These are phyloP conservation scores for Astyanax mexicanus DNA, from an alignment of 2,797 vertebrate genomes.

Conservation along the genomic window DNA sequence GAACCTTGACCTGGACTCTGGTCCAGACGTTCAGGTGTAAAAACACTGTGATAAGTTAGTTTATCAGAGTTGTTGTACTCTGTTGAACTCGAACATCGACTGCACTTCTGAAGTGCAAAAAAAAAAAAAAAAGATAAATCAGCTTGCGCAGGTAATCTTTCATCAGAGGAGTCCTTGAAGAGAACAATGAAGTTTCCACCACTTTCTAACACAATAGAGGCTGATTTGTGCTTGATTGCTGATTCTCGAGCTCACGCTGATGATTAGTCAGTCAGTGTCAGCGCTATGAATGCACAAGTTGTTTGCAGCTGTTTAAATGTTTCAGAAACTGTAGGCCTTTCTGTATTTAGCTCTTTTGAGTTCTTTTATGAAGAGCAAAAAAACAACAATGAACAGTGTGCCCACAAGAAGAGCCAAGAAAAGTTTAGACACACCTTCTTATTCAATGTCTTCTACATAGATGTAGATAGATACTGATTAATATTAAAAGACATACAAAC, in stretches of 20 bases:
- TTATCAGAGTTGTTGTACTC: not conserved
- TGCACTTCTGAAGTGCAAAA: no score
- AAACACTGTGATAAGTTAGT: no score
- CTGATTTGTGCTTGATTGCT: not conserved
- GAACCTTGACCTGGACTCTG: no score
- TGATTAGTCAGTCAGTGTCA: not conserved
- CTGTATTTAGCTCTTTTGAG: not conserved
- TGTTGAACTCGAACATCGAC: not conserved
- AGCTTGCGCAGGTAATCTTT: not conserved
- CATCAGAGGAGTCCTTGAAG: not conserved
- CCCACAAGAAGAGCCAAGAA: no score
- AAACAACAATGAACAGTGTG: conserved; percentile 6
- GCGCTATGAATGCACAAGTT: not conserved
- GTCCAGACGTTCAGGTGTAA: no score
- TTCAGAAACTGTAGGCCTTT: not conserved
- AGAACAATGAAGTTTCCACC: not conserved
- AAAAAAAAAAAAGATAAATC: not conserved
- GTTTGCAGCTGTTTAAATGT: not conserved
- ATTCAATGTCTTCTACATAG: no score
- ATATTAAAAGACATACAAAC: no score
- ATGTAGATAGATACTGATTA: no score
- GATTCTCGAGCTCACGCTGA: not conserved
- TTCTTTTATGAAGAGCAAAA: conserved; percentile 7
- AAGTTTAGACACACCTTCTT: no score
- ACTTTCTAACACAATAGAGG: not conserved